phyloP scores from a whole-genome alignment of 2,113 vertebrate species.

The Vanacampus margaritifer region DNA sequence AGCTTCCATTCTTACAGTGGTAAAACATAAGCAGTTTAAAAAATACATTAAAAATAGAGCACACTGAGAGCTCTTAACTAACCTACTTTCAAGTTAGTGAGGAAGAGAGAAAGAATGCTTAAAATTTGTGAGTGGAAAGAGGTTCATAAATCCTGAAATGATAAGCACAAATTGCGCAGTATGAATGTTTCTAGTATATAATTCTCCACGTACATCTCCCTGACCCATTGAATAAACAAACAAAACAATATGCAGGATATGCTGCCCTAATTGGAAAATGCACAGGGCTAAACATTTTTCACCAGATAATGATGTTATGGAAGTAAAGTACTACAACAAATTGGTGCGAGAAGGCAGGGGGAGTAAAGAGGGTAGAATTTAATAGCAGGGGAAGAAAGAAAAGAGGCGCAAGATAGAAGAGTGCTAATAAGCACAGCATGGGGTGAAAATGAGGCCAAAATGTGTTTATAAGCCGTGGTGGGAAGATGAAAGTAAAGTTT shows the following conservation, averaged over 20 bases:
- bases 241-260: background rate
- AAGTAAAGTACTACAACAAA: background rate
- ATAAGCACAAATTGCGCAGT: background rate
- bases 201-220: background rate
- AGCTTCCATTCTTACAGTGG: background rate
- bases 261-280: background rate
- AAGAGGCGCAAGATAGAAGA: conserved; percentile 10
- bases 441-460: conserved; percentile 47
- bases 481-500: conserved; percentile 49
- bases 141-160: background rate
- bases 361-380: background rate
- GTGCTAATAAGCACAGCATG: conserved; percentile 31
- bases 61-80: background rate
- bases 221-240: background rate
- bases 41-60: background rate
- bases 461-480: conserved; percentile 36
- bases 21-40: background rate
- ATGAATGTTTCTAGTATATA: background rate
- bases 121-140: background rate
- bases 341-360: conserved; percentile 8
- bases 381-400: conserved; percentile 11
- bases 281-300: background rate
- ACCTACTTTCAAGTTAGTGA: background rate
- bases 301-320: conserved; percentile 1
- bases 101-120: background rate